These are phyloP conservation scores for Patella caerulea DNA, from an alignment of 2,888 invertebrate species.

Conservation along the genomic window DNA sequence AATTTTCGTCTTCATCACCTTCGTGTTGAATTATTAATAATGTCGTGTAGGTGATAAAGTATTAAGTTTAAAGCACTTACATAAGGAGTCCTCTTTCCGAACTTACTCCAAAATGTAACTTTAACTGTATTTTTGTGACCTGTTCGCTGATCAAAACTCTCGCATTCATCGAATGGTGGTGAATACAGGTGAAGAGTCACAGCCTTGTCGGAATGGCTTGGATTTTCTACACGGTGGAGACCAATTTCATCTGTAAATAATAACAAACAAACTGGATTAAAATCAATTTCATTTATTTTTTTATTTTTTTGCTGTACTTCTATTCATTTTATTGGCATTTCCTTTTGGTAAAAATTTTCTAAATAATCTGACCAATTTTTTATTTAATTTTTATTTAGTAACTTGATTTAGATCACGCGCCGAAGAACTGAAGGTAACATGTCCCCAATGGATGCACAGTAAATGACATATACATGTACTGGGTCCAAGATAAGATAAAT, in stretches of 20 bases:
- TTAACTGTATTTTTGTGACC: slow-evolving; percentile 81
- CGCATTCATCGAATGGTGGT: slow-evolving; percentile 91
- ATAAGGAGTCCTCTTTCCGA: slow-evolving; percentile 80
- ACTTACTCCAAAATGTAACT: slow-evolving; percentile 95
- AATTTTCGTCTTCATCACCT: too few species aligned
- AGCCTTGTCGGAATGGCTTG: slow-evolving; percentile 88
- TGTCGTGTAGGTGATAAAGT: too few species aligned
- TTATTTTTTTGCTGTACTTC: neutral
- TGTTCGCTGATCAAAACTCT: slow-evolving; percentile 91
- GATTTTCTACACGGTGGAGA: slow-evolving; percentile 95
- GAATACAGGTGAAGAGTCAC: slow-evolving; percentile 96
- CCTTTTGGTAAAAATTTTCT: too few species aligned
- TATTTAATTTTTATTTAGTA: too few species aligned
- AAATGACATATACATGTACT: too few species aligned
- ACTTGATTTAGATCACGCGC: too few species aligned
- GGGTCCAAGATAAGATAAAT: too few species aligned
- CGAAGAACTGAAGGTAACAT: too few species aligned
- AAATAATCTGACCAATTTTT: too few species aligned
- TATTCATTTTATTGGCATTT: neutral
- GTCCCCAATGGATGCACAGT: too few species aligned
- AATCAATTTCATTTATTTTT: too few species aligned
- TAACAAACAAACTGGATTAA: neutral
- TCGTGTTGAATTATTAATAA: too few species aligned
- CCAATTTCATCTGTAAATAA: slow-evolving; percentile 86
- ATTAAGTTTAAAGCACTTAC: slow-evolving; percentile 36